Conservation (phyloP, 2,797 vertebrate species). For the Pyrocephalus nanus region DNA sequence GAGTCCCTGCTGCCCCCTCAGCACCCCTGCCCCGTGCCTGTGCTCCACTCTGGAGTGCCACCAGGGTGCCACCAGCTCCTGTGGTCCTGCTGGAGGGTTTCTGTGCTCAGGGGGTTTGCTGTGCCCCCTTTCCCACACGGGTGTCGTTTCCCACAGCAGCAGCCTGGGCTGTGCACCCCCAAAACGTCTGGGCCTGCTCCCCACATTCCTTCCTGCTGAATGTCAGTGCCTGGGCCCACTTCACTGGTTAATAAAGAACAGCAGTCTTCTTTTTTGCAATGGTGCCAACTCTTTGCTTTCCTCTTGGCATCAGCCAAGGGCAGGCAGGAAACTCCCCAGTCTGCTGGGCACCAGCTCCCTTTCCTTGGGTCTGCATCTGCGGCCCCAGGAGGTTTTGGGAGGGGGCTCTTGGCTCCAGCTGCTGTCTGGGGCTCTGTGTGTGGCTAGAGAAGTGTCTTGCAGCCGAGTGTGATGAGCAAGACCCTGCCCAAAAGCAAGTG, state of each 20-base stretch:
- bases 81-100: neutral
- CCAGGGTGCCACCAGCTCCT: neutral
- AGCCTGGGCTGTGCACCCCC: neutral
- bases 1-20: neutral
- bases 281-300: neutral
- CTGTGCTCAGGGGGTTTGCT: neutral
- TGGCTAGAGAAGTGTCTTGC: neutral
- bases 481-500: neutral
- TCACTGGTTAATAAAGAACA: slow-evolving; percentile 28
- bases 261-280: neutral
- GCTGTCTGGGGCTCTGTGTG: slow-evolving; percentile 11
- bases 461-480: neutral
- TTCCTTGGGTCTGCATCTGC: neutral
- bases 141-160: neutral
- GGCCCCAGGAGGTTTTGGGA: neutral
- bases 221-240: neutral
- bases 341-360: rapidly evolving
- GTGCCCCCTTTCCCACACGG: neutral
- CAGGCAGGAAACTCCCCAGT: neutral
- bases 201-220: neutral
- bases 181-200: neutral
- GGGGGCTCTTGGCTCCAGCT: neutral
- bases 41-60: neutral
- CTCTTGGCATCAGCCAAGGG: neutral
- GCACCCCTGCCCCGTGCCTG: neutral